phyloP scores from a whole-genome alignment of 2,113 vertebrate species.

The Xyliphius kryptos region DNA sequence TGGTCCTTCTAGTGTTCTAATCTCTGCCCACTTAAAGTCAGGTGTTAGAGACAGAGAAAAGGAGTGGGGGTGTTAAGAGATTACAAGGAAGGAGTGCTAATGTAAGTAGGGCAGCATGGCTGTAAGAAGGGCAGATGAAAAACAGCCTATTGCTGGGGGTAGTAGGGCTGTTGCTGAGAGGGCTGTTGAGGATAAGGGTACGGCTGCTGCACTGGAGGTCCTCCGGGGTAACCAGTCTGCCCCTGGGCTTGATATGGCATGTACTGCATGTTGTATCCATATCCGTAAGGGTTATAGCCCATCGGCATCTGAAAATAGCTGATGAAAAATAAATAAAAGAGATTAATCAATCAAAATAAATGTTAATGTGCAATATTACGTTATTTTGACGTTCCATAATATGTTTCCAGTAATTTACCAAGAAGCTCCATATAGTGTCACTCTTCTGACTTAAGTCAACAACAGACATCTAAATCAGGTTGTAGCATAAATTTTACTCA shows the following conservation, averaged over 20 bases:
- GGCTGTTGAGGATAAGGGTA: conserved; percentile 84
- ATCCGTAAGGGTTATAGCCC: conserved; percentile 87
- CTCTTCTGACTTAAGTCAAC: no score
- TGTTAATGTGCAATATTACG: no score
- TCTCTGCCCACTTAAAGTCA: conserved; percentile 51
- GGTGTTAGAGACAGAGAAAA: conserved; percentile 30
- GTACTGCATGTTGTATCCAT: conserved; percentile 76
- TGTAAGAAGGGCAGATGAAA: conserved; percentile 63
- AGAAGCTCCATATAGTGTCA: no score
- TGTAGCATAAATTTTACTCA: no score
- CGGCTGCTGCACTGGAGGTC: conserved; percentile 71
- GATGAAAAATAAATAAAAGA: conserved; percentile 15
- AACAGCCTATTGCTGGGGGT: conserved; percentile 77
- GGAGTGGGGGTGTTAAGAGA: conserved; percentile 19
- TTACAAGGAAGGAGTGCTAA: conserved; percentile 21
- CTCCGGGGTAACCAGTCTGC: conserved; percentile 77
- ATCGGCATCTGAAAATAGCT: conserved; percentile 91
- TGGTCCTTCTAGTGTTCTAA: conserved; percentile 52
- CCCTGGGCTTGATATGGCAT: conserved; percentile 74
- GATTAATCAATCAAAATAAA: no score
- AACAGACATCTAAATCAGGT: no score
- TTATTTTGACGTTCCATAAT: no score
- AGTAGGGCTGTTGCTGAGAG: conserved; percentile 67
- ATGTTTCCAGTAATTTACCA: no score
- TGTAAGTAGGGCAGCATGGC: conserved; percentile 56